These are phyloP conservation scores for Sarcophaga carnaria DNA, from an alignment of 2,888 invertebrate genomes.

Conservation along the genomic window DNA sequence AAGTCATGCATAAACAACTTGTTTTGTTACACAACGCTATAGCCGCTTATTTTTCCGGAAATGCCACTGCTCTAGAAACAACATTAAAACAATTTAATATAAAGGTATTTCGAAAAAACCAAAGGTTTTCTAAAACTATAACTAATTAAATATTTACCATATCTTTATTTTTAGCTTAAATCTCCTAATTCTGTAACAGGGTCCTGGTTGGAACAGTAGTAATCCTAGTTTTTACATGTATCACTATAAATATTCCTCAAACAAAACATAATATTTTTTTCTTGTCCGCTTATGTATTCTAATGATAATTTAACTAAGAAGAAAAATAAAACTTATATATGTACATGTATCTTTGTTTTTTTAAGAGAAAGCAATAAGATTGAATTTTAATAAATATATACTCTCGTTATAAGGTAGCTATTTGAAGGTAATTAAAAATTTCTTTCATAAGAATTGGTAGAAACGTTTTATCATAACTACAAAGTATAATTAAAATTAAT, in stretches of 20 bases:
- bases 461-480: too few relatives aligned
- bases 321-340: slow-evolving; percentile 57
- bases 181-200: slow-evolving; percentile 89
- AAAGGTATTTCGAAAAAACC: slow-evolving; percentile 83
- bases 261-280: slow-evolving; percentile 60
- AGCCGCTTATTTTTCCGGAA: slow-evolving; percentile 98
- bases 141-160: slow-evolving; percentile 81
- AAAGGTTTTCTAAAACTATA: background rate
- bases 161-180: slow-evolving; percentile 84
- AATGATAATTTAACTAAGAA: slow-evolving; percentile 60
- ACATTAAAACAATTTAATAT: slow-evolving; percentile 98
- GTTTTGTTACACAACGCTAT: slow-evolving; percentile 97
- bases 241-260: slow-evolving; percentile 58
- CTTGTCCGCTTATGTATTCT: slow-evolving; percentile 65
- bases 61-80: slow-evolving; percentile 95
- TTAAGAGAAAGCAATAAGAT: too few relatives aligned
- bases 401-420: too few relatives aligned
- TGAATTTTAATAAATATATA: too few relatives aligned
- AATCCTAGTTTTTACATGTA: slow-evolving; percentile 21
- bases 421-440: too few relatives aligned
- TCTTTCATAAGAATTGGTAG: too few relatives aligned
- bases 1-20: slow-evolving; percentile 99
- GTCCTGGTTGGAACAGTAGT: slow-evolving; percentile 91
- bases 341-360: slow-evolving; percentile 43
- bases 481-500: too few relatives aligned